phyloP scores from a whole-genome alignment of 2,888 invertebrate species.

The Philhelius pedissequus region DNA sequence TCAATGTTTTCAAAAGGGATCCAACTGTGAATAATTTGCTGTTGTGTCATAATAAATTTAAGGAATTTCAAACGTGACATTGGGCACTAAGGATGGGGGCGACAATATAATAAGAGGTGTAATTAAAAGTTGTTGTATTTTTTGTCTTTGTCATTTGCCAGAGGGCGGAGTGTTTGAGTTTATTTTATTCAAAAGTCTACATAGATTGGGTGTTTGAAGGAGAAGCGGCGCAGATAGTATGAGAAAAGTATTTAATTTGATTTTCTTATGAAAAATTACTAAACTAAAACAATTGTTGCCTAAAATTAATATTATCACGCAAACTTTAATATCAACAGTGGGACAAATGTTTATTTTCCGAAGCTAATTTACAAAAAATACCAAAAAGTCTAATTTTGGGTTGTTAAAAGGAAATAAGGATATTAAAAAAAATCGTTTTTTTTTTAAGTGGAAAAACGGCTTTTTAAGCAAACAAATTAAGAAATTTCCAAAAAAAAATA shows the following conservation, averaged over 20 bases:
- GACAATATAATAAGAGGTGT: background rate
- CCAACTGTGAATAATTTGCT: constrained; percentile 18
- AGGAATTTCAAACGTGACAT: background rate
- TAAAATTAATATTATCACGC: background rate
- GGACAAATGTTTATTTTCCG: too few relatives aligned
- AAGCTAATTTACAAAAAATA: too few relatives aligned
- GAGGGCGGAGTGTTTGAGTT: background rate
- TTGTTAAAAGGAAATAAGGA: too few relatives aligned
- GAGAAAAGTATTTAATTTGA: background rate
- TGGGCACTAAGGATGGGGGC: background rate
- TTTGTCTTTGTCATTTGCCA: background rate
- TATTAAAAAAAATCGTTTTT: too few relatives aligned
- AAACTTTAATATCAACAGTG: background rate
- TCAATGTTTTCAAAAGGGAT: constrained; percentile 19
- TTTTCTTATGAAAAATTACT: background rate
- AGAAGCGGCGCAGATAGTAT: background rate
- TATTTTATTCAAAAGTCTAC: background rate
- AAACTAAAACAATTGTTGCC: background rate
- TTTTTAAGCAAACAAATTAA: too few relatives aligned
- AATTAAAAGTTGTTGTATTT: background rate
- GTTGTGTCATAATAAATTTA: constrained; percentile 7
- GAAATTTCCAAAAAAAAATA: too few relatives aligned
- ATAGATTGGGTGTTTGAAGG: background rate
- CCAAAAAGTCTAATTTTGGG: too few relatives aligned
- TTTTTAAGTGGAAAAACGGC: too few relatives aligned